phyloP scores from a whole-genome alignment of 2,888 invertebrate genomes.

The Sinelater perroti region DNA sequence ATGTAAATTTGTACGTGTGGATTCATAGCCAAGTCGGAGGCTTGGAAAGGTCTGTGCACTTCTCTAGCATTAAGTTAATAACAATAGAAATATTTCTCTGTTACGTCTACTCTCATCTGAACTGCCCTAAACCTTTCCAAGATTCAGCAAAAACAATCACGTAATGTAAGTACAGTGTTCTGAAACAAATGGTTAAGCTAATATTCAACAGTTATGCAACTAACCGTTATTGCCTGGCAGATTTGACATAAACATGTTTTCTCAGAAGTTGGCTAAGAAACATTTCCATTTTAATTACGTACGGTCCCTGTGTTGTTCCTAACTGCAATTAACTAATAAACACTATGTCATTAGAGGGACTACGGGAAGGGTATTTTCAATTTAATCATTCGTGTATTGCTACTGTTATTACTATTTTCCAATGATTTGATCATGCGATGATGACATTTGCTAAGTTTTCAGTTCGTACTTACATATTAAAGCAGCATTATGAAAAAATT shows the following conservation, averaged over 20 bases:
- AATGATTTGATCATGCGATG: neutral
- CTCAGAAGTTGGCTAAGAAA: neutral
- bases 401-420: neutral
- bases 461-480: neutral
- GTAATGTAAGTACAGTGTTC: slow-evolving; percentile 30
- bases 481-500: slow-evolving; percentile 10
- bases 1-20: slow-evolving; percentile 25
- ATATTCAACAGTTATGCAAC: too few species aligned
- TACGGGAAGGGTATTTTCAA: slow-evolving; percentile 1
- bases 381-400: slow-evolving; percentile 5
- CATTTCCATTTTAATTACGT: neutral
- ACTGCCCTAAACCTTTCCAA: too few species aligned
- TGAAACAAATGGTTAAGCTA: neutral
- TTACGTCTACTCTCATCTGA: too few species aligned
- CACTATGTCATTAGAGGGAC: neutral
- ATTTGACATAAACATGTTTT: neutral
- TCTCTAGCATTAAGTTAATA: too few species aligned
- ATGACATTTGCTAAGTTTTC: neutral
- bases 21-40: slow-evolving; percentile 36
- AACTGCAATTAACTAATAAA: neutral
- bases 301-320: too few species aligned
- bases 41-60: too few species aligned
- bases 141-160: too few species aligned
- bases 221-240: too few species aligned
- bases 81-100: too few species aligned